A percentile compares a stretch with the other conserved stretches of the same genome.
Conservation (phyloP, 2,113 vertebrate species). For the Fregetta grallaria region DNA sequence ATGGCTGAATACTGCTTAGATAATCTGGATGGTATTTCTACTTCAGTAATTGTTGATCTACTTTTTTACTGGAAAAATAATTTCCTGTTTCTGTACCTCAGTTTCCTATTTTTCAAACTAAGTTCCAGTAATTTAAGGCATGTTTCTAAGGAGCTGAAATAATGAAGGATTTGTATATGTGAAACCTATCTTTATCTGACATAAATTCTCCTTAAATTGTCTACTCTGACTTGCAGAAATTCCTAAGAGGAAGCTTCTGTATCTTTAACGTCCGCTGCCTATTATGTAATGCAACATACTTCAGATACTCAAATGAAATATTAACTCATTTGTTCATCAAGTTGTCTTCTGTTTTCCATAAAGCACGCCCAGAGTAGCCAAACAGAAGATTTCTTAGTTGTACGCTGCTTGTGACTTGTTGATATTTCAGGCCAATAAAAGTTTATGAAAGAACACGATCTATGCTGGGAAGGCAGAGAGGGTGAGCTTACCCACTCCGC, state of each 20-base stretch:
- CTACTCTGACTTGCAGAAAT: background rate
- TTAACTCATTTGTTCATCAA: background rate
- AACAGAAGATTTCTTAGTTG: background rate
- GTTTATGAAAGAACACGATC: background rate
- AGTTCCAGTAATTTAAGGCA: background rate
- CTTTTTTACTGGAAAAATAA: background rate
- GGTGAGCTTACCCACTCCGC: too few species aligned
- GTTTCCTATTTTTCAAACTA: background rate
- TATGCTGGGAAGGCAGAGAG: background rate
- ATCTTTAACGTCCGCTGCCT: background rate
- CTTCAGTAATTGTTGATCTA: background rate
- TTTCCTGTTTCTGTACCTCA: background rate
- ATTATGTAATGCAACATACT: background rate
- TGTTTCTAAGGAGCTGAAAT: background rate
- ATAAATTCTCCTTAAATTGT: background rate
- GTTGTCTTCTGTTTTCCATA: background rate
- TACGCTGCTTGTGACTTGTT: background rate
- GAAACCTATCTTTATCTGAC: background rate
- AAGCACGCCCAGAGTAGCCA: background rate
- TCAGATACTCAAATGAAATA: background rate
- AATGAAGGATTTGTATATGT: background rate
- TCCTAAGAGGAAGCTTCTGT: background rate
- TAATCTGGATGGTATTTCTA: background rate
- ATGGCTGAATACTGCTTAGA: background rate
- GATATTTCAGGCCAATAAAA: background rate